Evolutionary conservation across 2,888 invertebrate genomes (phyloP).

Genomic region (Carterocephalus palaemon): DNA sequence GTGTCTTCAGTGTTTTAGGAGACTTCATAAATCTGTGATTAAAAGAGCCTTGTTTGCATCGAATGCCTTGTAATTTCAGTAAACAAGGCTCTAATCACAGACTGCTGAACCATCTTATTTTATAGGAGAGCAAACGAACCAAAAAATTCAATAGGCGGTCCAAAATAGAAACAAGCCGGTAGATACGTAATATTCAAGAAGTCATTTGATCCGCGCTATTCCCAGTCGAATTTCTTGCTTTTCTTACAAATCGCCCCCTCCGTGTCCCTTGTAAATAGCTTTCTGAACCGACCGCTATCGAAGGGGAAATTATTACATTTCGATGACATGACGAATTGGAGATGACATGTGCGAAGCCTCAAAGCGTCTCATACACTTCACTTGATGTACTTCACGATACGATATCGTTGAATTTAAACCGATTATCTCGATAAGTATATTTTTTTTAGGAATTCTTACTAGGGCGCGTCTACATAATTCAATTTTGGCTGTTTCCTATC

Average conservation of each 20-base stretch:
- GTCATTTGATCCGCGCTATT: constrained; percentile 44
- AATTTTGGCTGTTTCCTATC: no score
- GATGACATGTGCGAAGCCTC: constrained; percentile 49
- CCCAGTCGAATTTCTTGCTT: constrained; percentile 50
- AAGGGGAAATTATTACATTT: constrained; percentile 71
- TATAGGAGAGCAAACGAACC: constrained; percentile 10
- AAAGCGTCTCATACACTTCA: neutral
- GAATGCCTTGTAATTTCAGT: no score
- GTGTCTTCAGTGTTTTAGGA: no score
- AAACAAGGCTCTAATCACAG: neutral
- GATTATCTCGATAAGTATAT: neutral
- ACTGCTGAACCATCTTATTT: constrained; percentile 4
- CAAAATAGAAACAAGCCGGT: constrained; percentile 33
- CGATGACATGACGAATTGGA: constrained; percentile 73
- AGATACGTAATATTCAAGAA: constrained; percentile 40
- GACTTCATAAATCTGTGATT: no score
- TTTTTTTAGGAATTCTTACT: no score
- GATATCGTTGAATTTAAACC: neutral
- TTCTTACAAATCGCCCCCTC: constrained; percentile 47
- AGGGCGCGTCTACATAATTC: no score
- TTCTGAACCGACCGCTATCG: constrained; percentile 48
- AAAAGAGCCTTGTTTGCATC: no score
- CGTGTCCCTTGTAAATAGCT: constrained; percentile 66
- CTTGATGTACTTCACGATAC: neutral
- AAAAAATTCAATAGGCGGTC: constrained; percentile 21